Percentiles rank a stretch among this genome's conserved stretches.
These are phyloP conservation scores for Eubasilissa splendida DNA, from an alignment of 2,888 invertebrate genomes.

Conservation along the genomic window DNA sequence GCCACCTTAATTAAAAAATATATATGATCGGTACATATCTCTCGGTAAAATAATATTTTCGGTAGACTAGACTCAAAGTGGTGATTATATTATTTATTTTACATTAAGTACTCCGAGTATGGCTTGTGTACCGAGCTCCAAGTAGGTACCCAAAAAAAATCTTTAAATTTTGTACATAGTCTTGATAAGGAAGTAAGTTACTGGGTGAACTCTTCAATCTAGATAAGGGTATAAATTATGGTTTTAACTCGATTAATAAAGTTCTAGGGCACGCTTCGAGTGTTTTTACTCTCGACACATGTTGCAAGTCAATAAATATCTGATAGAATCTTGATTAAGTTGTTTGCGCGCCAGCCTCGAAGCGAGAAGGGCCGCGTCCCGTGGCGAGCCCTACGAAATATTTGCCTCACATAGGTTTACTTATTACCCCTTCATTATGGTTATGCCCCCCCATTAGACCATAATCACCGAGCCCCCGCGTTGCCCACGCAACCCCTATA, in stretches of 20 bases:
- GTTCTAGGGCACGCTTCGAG: neutral
- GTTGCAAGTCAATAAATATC: conserved; percentile 5
- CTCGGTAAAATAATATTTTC: no score
- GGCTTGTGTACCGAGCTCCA: no score
- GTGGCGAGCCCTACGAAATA: conserved; percentile 1
- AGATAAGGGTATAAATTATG: neutral
- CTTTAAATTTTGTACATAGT: no score
- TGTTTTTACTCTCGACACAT: neutral
- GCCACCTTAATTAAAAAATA: no score
- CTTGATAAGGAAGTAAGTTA: no score
- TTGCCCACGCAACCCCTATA: conserved; percentile 36
- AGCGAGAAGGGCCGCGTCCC: neutral
- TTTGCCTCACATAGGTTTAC: neutral
- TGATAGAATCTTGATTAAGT: conserved; percentile 22
- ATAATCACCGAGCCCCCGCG: conserved; percentile 16
- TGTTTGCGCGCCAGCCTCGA: neutral
- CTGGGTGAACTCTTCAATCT: neutral
- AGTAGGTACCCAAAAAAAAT: no score
- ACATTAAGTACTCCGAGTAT: no score
- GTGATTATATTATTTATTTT: no score
- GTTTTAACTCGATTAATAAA: neutral
- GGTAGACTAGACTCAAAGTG: no score
- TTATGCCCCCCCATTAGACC: conserved; percentile 27
- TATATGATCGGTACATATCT: no score
- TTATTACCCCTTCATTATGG: conserved; percentile 31